Evolutionary conservation across 2,888 invertebrate species (phyloP), one percentile per base, ranked within the genome.

Genomic region (Capitulum mitella): DNA sequence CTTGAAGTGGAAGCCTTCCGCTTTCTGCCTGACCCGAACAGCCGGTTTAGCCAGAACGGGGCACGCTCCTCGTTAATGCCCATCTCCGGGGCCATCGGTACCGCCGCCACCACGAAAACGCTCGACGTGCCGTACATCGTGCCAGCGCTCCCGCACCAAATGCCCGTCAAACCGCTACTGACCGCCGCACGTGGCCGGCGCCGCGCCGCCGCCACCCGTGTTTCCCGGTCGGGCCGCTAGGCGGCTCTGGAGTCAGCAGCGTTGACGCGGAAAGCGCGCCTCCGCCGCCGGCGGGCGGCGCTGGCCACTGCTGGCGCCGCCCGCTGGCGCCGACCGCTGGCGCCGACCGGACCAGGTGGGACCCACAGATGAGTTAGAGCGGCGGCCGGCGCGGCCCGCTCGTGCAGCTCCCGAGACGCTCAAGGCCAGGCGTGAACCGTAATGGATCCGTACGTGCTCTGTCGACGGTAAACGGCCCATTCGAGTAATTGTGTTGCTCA

Each of bases 21-120:
- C 37, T 37, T 37, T 6, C 70, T 16, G 22, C 70, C 70, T 5
- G 70, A 70, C 1, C 70, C 70, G 70, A 70, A 70, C 19, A 70
- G 37, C 37, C 70, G 16, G 70, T 70, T 70, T 22, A 70, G 70
- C 70, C 70, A 70, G 70, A 70, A 70, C 22, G 70, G 70, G 1
- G 37, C 70, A 2, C 22, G 3, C 2, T 70, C 70, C 19, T 70
- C 70, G 32, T 22, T 70, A 37, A 70, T 70, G 70, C 70, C 70
- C 22, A 70, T 22, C 1, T 70, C 70, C 12, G 34, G 26, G 16
- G 70, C 70, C 70, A 70, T 10, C 19, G 70, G 70, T 37, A 70
- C 70, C 5, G 70, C 70, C 34, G 37, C 70, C 70, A 70, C 70
- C 70, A 70, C 37, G 5, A 70, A 22, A 32, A 70, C 3, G 19